phyloP scores from a whole-genome alignment of 2,797 vertebrate species.

The Falco concolor region DNA sequence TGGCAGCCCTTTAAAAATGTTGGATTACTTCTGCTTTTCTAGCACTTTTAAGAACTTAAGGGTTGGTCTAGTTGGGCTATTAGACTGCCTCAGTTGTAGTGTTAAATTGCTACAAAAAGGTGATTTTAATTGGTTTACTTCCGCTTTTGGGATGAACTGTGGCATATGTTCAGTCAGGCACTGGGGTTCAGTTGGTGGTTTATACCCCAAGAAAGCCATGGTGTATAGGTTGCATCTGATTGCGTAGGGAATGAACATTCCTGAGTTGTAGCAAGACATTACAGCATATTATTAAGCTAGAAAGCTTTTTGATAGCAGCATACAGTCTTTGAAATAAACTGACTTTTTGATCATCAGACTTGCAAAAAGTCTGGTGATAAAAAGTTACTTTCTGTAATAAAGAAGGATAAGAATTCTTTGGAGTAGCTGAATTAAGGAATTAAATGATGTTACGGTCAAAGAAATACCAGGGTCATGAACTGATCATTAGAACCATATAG shows the following conservation, averaged over 20 bases:
- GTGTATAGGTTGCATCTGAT: not conserved
- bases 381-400: not conserved
- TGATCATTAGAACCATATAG: not conserved
- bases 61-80: not conserved
- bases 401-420: not conserved
- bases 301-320: not conserved
- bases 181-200: not conserved
- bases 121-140: not conserved
- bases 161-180: not conserved
- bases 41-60: not conserved
- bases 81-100: not conserved
- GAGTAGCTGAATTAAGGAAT: not conserved
- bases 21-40: not conserved
- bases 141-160: not conserved
- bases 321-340: not conserved
- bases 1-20: not conserved
- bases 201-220: not conserved
- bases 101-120: not conserved
- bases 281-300: not conserved
- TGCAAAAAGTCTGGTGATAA: not conserved
- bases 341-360: not conserved
- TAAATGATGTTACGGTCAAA: not conserved
- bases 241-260: not conserved
- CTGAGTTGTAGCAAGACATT: not conserved
- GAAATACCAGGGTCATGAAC: not conserved